phyloP scores from a whole-genome alignment of 1,140 invertebrate species.

The Pygmarrhopalites habei region DNA sequence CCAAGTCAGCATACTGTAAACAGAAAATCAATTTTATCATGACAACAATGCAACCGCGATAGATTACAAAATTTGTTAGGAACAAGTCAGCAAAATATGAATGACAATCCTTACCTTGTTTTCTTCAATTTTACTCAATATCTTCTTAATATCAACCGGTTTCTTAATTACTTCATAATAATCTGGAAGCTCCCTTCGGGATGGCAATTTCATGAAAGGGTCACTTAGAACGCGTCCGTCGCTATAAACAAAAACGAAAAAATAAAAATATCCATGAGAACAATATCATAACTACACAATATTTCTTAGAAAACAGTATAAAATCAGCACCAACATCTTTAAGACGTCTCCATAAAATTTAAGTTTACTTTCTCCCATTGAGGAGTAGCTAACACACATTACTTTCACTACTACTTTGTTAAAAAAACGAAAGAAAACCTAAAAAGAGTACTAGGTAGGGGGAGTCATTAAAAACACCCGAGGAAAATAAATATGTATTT shows the following conservation, averaged over 20 bases:
- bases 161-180: conserved; percentile 60
- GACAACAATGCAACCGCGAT: background rate
- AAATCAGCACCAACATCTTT: no score
- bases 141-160: conserved; percentile 59
- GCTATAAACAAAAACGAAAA: conserved; percentile 41
- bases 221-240: conserved; percentile 53
- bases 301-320: no score
- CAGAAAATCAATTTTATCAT: background rate
- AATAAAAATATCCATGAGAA: background rate
- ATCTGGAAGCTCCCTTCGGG: conserved; percentile 55
- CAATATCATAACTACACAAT: background rate
- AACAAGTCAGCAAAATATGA: background rate
- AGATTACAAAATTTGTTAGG: no score
- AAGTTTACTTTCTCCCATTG: no score
- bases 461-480: no score
- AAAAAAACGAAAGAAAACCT: no score
- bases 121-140: conserved; percentile 45
- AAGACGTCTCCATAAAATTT: no score
- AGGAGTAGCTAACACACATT: no score
- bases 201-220: conserved; percentile 57
- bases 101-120: conserved; percentile 40
- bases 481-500: no score
- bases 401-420: no score
- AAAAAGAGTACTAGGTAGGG: no score
- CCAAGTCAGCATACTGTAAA: conserved; percentile 49